Evolutionary conservation across 2,113 vertebrate genomes (phyloP), one percentile per base, ranked within the genome.

Genomic region (Taurulus bubalis): DNA sequence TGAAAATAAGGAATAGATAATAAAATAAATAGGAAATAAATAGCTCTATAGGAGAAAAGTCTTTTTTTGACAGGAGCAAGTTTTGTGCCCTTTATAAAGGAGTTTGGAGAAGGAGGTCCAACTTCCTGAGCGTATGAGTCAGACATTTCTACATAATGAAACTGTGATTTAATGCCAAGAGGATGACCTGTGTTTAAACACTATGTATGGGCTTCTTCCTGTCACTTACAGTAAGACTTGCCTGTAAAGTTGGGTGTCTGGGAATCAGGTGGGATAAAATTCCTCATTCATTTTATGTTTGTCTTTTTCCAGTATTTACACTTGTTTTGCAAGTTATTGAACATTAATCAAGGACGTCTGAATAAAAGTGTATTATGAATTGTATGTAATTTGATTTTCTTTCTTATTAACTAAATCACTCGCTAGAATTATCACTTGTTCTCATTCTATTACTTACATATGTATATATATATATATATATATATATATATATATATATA

Each of bases 161-260:
- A 65, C 51, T 4, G 45, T 79, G 82, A 84, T 83, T 89, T 84
- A 84, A 79, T 36, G 59, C 65, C 30, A 22, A 77, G 77, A 34
- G 66, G 80, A 87, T 83, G 56, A 80, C 74, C 59, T 79, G 53
- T 66, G 47, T 45, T 81, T 65, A 73, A 62, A 75, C 24, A 14
- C 87, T 87, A 85, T 89, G 79, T 91, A 84, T 83, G 88, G 87
- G 20, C 82, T 82, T 86, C 59, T 83, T 80, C 83, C 80, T 71
- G 40, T 66, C 47, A 3, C 28, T 86, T 86, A 87, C 51, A 7
- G 70, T 71, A 70, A 82, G 24, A 26, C 15, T 2, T 59, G 11
- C 20, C 47, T 2, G 0, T 51, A 34, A 51, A 32, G 66, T 51
- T 32, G 30, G 30, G 6, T 49, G 42, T 49, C 28, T 22, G 18